These are phyloP conservation scores for Cheilosia scutellata DNA, from an alignment of 2,888 invertebrate genomes.

Conservation along the genomic window DNA sequence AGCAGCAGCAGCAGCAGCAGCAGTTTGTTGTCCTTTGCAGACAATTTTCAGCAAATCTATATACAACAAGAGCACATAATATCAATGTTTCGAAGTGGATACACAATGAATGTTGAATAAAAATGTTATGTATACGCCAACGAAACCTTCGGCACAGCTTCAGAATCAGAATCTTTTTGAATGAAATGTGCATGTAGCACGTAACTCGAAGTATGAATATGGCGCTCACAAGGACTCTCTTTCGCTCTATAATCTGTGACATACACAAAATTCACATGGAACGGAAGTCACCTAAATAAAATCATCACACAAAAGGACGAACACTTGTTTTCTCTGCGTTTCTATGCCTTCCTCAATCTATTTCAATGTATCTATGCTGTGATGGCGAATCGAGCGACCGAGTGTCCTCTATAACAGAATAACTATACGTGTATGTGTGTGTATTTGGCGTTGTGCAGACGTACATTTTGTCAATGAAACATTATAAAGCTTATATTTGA, in stretches of 20 bases:
- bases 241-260: conserved; percentile 35
- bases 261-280: conserved; percentile 52
- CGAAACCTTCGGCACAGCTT: conserved; percentile 69
- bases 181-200: conserved; percentile 71
- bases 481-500: conserved; percentile 67
- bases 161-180: conserved; percentile 66
- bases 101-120: conserved; percentile 62
- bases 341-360: conserved; percentile 71
- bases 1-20: conserved; percentile 50
- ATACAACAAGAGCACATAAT: conserved; percentile 53
- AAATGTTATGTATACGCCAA: conserved; percentile 24
- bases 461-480: conserved; percentile 75
- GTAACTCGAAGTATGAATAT: conserved; percentile 61
- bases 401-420: conserved; percentile 21
- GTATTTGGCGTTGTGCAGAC: conserved; percentile 64
- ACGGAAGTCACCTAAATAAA: conserved; percentile 69
- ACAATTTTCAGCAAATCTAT: conserved; percentile 67
- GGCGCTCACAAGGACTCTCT: conserved; percentile 65
- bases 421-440: not conserved
- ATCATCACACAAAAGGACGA: conserved; percentile 41
- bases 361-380: conserved; percentile 37
- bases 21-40: conserved; percentile 76
- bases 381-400: conserved; percentile 14
- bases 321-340: conserved; percentile 46
- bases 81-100: conserved; percentile 46